Conservation (phyloP, 2,113 vertebrate genomes). For the Sander vitreus region DNA sequence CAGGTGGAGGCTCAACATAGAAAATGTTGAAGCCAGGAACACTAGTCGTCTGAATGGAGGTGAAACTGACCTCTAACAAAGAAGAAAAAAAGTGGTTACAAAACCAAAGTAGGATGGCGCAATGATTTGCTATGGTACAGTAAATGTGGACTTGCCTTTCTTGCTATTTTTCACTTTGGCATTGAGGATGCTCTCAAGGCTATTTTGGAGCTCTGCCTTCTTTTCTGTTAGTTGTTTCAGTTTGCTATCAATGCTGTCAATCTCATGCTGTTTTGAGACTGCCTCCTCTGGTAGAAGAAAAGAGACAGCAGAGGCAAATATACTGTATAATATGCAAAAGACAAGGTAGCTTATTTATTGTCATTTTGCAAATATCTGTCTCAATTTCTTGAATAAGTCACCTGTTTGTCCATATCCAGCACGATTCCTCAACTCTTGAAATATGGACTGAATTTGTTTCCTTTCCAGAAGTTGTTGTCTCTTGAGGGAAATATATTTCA, state of each 20-base stretch:
- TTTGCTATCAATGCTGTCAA: constrained; percentile 50
- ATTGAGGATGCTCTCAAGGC: background rate
- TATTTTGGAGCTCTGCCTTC: constrained; percentile 51
- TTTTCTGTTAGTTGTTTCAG: constrained; percentile 54
- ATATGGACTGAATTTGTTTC: constrained; percentile 54
- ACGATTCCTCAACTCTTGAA: constrained; percentile 63
- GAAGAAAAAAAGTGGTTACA: background rate
- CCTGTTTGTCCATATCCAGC: constrained; percentile 39
- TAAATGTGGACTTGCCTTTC: background rate
- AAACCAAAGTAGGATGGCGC: background rate
- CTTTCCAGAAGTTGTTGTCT: constrained; percentile 65
- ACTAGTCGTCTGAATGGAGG: background rate
- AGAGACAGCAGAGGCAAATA: too few relatives aligned
- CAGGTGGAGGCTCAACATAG: constrained; percentile 55
- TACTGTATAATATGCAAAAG: background rate
- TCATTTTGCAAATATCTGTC: background rate
- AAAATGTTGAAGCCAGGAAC: background rate
- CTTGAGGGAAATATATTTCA: constrained; percentile 52
- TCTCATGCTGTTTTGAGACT: constrained; percentile 18
- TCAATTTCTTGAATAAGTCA: background rate
- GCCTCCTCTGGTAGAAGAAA: constrained; percentile 5
- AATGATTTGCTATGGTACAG: background rate
- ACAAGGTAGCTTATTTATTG: background rate
- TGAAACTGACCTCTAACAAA: background rate
- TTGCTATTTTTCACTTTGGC: background rate